Base-by-base conservation (phyloP, 2,113 vertebrate genomes). In the Vireo altiloquus region DNA sequence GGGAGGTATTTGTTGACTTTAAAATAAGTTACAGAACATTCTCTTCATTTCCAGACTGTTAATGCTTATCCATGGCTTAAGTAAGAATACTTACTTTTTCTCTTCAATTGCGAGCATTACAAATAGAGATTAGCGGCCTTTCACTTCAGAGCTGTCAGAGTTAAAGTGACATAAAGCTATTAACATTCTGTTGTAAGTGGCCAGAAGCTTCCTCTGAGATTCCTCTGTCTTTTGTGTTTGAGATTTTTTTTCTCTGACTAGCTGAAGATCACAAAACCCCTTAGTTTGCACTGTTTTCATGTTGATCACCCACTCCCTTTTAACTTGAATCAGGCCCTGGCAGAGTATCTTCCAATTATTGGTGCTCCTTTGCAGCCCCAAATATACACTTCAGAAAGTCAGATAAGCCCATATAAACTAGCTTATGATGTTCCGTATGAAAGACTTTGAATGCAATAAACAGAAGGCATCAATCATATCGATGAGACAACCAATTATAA, bases 141-240 rank as follows among this genome's bases (percentile, higher is more conserved):
- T 98, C 98, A 97, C 97, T 98, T 97, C 82, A 92, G 96, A 97
- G 95, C 98, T 98, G 98, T 98, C 98, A 98, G 97, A 97, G 91
- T 94, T 97, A 96, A 98, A 98, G 97, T 98, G 98, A 98, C 96
- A 97, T 66, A 90, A 88, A 98, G 97, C 98, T 98, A 98, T 98
- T 98, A 98, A 98, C 98, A 98, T 98, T 98, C 98, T 99, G 89
- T 97, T 98, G 94, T 98, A 98, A 98, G 98, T 97, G 96, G 95
- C 68, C 96, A 96, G 96, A 96, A 96, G 79, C 96, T 97, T 97
- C 97, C 94, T 96, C 93, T 96, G 94, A 94, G 79, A 54, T 77
- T 54, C 44, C n/a, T 44, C 16, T 21, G 54, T 40, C 13, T 50
- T 42, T n/a, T 44, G 16, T 69, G 17, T 4, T 49, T 46, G 12